Percentiles rank a stretch among this genome's conserved stretches.
Conservation (phyloP, 2,113 vertebrate species). For the Catharus fuscescens region DNA sequence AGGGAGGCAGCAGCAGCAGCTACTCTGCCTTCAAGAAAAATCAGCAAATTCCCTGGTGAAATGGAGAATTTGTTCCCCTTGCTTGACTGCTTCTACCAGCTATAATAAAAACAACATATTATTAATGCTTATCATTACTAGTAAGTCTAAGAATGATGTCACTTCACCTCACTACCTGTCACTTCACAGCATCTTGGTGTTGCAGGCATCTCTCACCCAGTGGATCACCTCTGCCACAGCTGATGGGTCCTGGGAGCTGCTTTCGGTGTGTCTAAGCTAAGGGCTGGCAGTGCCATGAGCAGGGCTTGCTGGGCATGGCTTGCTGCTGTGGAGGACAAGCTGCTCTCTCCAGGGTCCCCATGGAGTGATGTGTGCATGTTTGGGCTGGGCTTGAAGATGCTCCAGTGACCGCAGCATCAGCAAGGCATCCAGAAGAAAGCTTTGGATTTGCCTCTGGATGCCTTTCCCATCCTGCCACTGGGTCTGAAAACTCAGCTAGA, state of each 20-base stretch:
- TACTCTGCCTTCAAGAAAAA: slow-evolving; percentile 14
- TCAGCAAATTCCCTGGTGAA: slow-evolving; percentile 12
- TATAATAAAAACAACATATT: neutral
- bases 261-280: neutral
- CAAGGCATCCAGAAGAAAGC: neutral
- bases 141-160: neutral
- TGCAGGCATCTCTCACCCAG: neutral
- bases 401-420: accelerated
- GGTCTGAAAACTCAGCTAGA: neutral
- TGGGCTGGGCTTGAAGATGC: neutral
- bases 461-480: neutral
- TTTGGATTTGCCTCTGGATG: neutral
- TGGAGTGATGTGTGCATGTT: accelerated
- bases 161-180: neutral
- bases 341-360: neutral
- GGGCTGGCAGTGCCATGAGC: neutral
- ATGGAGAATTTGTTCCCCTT: neutral
- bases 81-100: neutral
- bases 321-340: neutral
- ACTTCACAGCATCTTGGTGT: neutral
- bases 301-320: neutral
- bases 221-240: neutral
- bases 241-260: neutral
- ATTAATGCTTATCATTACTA: neutral
- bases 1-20: slow-evolving; percentile 58